Conservation (phyloP, 2,113 vertebrate genomes). For the Zapornia atra region DNA sequence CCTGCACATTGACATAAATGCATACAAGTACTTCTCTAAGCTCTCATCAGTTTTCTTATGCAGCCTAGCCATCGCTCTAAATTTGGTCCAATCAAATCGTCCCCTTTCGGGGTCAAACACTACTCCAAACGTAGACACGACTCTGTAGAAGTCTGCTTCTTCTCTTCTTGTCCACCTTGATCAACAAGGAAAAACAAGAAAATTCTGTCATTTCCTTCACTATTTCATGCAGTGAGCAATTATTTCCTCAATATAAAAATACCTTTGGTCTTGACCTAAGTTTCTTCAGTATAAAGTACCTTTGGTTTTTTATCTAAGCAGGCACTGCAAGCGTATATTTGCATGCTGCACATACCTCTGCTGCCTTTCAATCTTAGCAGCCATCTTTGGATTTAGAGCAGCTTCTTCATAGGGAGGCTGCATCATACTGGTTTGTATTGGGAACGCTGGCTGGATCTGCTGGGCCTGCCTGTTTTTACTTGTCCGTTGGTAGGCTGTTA, state of each 20-base stretch:
- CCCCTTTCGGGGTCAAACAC: conserved; percentile 93
- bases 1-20: conserved; percentile 96
- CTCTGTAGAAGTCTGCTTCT: conserved; percentile 97
- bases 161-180: conserved; percentile 96
- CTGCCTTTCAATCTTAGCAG: conserved; percentile 96
- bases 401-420: conserved; percentile 84
- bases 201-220: not conserved
- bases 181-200: not conserved
- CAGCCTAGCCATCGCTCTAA: conserved; percentile 94
- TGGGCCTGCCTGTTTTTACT: conserved; percentile 93
- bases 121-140: conserved; percentile 97
- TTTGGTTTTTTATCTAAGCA: not conserved
- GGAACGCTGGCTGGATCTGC: conserved; percentile 84
- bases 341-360: conserved; percentile 81
- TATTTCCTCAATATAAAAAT: not conserved
- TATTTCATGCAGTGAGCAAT: not conserved
- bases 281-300: not conserved
- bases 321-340: rapidly evolving
- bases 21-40: conserved; percentile 94
- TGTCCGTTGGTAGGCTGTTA: conserved; percentile 94
- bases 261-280: not conserved
- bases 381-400: conserved; percentile 93
- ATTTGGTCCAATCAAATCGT: conserved; percentile 97
- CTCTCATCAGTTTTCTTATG: conserved; percentile 98
- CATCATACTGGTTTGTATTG: conserved; percentile 81